Percentiles rank a stretch among this genome's conserved stretches.
phyloP scores from a whole-genome alignment of 2,113 vertebrate species.

The Bufo bufo region DNA sequence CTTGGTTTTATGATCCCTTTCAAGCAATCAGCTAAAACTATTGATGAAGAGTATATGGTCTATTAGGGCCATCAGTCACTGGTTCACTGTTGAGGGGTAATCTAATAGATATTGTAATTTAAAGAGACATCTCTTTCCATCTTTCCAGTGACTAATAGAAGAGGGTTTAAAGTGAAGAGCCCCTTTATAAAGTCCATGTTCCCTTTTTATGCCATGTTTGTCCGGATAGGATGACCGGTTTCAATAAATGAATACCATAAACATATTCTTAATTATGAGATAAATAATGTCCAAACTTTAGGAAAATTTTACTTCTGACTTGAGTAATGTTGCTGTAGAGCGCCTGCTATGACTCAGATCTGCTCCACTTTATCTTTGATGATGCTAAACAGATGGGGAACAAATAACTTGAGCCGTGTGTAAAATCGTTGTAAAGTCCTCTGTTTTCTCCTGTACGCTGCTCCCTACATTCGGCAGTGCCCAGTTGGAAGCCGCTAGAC shows the following conservation, averaged over 20 bases:
- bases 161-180: too few relatives aligned
- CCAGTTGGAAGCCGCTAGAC: constrained; percentile 31
- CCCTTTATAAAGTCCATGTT: too few relatives aligned
- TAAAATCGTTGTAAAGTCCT: constrained; percentile 37
- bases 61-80: too few relatives aligned
- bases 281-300: not conserved
- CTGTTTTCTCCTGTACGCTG: constrained; percentile 13
- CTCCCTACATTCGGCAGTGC: constrained; percentile 5
- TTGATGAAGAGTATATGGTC: too few relatives aligned
- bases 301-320: not conserved
- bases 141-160: too few relatives aligned
- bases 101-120: not conserved
- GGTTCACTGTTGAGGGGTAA: not conserved
- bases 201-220: too few relatives aligned
- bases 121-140: not conserved
- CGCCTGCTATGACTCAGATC: constrained; percentile 1
- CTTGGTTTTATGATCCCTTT: too few relatives aligned
- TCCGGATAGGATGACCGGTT: not conserved
- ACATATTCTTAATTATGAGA: not conserved
- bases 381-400: constrained; percentile 32
- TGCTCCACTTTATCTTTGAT: not conserved
- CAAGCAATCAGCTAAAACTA: too few relatives aligned
- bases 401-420: constrained; percentile 22
- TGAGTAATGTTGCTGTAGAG: not conserved
- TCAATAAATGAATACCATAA: not conserved